Conservation (phyloP, 2,113 vertebrate species). For the Eublepharis macularius region DNA sequence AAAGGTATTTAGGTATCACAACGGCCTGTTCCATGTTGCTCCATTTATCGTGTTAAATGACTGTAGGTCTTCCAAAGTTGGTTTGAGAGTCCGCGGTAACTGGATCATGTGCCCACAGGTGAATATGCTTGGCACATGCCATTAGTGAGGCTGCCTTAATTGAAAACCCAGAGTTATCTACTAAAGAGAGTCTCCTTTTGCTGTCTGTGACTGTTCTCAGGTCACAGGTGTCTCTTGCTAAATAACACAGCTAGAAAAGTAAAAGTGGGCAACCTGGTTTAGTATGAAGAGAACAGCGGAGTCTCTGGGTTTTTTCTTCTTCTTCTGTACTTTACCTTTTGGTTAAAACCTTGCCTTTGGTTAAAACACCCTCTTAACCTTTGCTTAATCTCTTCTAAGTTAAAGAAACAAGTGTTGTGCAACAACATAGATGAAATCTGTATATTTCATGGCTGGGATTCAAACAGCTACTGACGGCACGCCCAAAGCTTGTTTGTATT, state of each 20-base stretch:
- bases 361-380: no score
- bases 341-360: no score
- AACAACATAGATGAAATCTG: background rate
- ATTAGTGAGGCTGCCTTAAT: conserved; percentile 23
- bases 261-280: background rate
- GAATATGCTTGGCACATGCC: background rate
- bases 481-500: background rate
- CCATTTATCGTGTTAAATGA: background rate
- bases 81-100: background rate
- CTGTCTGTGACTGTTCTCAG: background rate
- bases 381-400: background rate
- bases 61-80: background rate
- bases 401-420: background rate
- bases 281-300: background rate
- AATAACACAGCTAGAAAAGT: background rate
- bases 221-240: background rate
- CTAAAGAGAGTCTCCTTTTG: background rate
- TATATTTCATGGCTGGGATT: background rate
- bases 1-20: background rate
- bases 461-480: background rate
- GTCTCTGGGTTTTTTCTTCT: background rate
- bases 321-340: background rate
- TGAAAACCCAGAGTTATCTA: background rate
- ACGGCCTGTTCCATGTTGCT: background rate
- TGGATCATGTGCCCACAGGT: background rate